These are phyloP conservation scores for Drosophila truncata DNA, from an alignment of 1,140 invertebrate genomes.

Conservation along the genomic window DNA sequence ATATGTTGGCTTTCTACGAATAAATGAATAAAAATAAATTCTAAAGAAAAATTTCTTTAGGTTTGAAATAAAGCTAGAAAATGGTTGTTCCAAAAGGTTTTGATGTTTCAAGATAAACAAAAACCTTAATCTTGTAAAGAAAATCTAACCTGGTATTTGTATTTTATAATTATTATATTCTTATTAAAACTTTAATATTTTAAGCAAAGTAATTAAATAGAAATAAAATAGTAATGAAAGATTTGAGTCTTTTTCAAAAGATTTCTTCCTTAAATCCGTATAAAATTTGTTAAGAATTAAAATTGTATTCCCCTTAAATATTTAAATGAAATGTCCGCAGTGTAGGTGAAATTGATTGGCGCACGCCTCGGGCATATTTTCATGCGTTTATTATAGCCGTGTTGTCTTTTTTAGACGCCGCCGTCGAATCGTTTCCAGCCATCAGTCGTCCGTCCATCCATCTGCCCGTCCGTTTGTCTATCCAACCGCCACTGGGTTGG, in stretches of 20 bases:
- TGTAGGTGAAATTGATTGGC: constrained; percentile 76
- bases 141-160: too few relatives aligned
- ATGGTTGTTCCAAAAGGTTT: too few relatives aligned
- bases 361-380: constrained; percentile 79
- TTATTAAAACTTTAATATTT: too few relatives aligned
- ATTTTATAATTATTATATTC: too few relatives aligned
- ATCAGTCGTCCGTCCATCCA: constrained; percentile 9
- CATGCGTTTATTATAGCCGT: constrained; percentile 76
- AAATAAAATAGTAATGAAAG: too few relatives aligned
- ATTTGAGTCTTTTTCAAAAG: too few relatives aligned
- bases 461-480: background rate
- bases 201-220: too few relatives aligned
- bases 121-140: too few relatives aligned
- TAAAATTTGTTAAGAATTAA: background rate
- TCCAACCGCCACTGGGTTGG: constrained; percentile 8
- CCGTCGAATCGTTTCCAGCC: constrained; percentile 32
- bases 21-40: background rate
- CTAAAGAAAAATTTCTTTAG: background rate
- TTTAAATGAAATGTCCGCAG: background rate
- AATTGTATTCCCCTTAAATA: too few relatives aligned
- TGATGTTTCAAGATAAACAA: too few relatives aligned
- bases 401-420: constrained; percentile 62
- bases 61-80: background rate
- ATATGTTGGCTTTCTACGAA: background rate
- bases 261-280: too few relatives aligned